phyloP scores from a whole-genome alignment of 2,888 invertebrate genomes.

The Drosophila putrida region DNA sequence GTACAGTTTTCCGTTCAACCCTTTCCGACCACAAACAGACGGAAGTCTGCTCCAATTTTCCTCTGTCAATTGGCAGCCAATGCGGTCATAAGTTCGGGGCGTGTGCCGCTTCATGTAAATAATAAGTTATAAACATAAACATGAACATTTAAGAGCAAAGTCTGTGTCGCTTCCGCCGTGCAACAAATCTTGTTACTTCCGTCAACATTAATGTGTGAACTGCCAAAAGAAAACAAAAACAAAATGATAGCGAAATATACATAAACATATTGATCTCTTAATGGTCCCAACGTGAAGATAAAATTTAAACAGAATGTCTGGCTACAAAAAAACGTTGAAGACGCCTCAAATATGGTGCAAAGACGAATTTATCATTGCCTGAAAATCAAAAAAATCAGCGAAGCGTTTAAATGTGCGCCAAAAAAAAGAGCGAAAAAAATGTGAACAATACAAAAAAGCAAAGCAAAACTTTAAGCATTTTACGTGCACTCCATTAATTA shows the following conservation, averaged over 20 bases:
- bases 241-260: constrained; percentile 50
- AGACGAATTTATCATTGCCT: constrained; percentile 61
- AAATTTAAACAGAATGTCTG: constrained; percentile 38
- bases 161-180: constrained; percentile 65
- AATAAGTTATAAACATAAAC: constrained; percentile 44
- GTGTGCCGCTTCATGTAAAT: constrained; percentile 48
- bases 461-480: constrained; percentile 39
- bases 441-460: constrained; percentile 33
- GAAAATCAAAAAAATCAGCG: constrained; percentile 67
- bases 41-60: constrained; percentile 32
- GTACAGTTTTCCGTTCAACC: background rate
- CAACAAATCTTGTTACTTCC: constrained; percentile 75
- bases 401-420: constrained; percentile 74
- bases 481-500: constrained; percentile 78
- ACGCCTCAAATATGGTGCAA: constrained; percentile 41
- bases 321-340: constrained; percentile 37
- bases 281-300: constrained; percentile 58
- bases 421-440: constrained; percentile 31
- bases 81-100: constrained; percentile 28
- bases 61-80: constrained; percentile 10
- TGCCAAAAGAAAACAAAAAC: constrained; percentile 30
- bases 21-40: constrained; percentile 27
- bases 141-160: constrained; percentile 46
- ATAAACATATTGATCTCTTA: constrained; percentile 72
- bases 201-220: constrained; percentile 77